phyloP scores from a whole-genome alignment of 2,113 vertebrate genomes.

The Echinops telfairi region DNA sequence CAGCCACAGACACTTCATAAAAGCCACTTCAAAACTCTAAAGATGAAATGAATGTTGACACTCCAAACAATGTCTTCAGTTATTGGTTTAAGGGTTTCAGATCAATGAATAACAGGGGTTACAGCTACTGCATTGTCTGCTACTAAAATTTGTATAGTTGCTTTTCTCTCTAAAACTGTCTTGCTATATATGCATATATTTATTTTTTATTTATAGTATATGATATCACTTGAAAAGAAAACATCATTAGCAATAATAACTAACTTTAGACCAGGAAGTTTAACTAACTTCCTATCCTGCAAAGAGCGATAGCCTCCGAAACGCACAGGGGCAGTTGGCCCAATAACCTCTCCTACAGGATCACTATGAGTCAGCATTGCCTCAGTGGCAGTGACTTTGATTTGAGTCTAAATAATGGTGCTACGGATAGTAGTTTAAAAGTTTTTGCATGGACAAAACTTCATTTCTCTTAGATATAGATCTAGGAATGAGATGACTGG shows the following conservation, averaged over 20 bases:
- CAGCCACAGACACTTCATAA: slow-evolving; percentile 9
- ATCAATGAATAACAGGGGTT: neutral
- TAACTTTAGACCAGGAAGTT: neutral
- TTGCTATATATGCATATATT: neutral
- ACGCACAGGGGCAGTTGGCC: no score
- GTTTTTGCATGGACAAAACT: neutral
- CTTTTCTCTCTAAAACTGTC: neutral
- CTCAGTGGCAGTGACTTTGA: neutral
- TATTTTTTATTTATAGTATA: neutral
- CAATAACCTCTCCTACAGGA: no score
- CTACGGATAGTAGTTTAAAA: neutral
- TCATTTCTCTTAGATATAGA: neutral
- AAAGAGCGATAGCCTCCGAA: no score
- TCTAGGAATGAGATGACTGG: neutral
- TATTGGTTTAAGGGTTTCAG: slow-evolving; percentile 10
- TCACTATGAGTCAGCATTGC: no score
- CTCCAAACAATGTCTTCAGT: neutral
- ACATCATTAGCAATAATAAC: neutral
- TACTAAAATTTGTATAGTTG: neutral
- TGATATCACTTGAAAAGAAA: neutral
- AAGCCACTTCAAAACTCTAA: slow-evolving; percentile 12
- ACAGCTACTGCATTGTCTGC: neutral
- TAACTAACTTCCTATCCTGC: neutral
- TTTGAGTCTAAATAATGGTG: neutral
- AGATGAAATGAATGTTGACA: slow-evolving; percentile 32